These are phyloP conservation scores for Octodonta nipae DNA, from an alignment of 2,888 invertebrate genomes.

Conservation along the genomic window DNA sequence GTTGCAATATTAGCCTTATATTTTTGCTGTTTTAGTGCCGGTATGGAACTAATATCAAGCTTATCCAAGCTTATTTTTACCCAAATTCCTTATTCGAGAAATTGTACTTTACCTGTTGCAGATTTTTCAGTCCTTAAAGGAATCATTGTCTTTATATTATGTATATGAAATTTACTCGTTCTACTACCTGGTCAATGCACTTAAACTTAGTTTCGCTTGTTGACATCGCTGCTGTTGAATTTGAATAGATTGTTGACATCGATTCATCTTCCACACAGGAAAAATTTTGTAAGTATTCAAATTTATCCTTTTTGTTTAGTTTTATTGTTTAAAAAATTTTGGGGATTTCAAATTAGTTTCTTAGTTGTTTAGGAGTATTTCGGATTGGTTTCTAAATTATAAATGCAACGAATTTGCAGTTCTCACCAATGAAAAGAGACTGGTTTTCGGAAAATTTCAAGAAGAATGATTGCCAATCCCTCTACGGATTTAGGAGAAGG, in stretches of 20 bases:
- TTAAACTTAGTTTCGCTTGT: slow-evolving; percentile 17
- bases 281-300: slow-evolving; percentile 35
- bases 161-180: neutral
- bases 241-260: slow-evolving; percentile 22
- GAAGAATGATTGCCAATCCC: too few relatives aligned
- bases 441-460: too few relatives aligned
- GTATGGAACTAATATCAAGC: slow-evolving; percentile 33
- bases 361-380: too few relatives aligned
- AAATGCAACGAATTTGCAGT: too few relatives aligned
- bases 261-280: slow-evolving; percentile 34
- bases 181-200: slow-evolving; percentile 6
- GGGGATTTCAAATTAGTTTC: too few relatives aligned
- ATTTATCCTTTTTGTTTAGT: too few relatives aligned
- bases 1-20: slow-evolving; percentile 15
- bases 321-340: too few relatives aligned
- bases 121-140: slow-evolving; percentile 34
- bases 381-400: too few relatives aligned
- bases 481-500: too few relatives aligned
- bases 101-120: slow-evolving; percentile 13
- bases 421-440: too few relatives aligned
- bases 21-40: slow-evolving; percentile 16
- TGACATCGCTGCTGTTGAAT: slow-evolving; percentile 27
- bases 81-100: slow-evolving; percentile 10
- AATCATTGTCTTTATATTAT: slow-evolving; percentile 26
- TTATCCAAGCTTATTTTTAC: slow-evolving; percentile 28